Conservation (phyloP, 2,113 vertebrate genomes). For the Tetrao urogallus region DNA sequence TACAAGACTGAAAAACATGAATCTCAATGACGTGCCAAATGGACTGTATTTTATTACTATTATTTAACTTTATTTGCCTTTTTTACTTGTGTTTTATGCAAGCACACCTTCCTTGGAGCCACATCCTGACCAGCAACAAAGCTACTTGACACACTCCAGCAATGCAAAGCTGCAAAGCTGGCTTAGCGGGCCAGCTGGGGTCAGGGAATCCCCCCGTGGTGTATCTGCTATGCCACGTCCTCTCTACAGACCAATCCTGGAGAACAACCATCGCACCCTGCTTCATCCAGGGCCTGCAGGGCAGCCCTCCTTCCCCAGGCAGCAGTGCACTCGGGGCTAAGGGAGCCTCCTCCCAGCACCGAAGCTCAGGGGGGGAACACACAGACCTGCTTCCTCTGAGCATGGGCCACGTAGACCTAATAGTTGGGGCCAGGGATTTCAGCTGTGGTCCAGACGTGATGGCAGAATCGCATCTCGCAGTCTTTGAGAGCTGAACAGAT, state of each 20-base stretch:
- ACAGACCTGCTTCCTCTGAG: background rate
- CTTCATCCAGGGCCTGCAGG: background rate
- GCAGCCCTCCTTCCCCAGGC: background rate
- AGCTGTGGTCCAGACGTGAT: background rate
- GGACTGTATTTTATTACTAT: background rate
- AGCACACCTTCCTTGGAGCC: background rate
- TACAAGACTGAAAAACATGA: background rate
- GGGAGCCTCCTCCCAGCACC: background rate
- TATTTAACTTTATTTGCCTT: background rate
- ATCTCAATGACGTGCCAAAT: rapidly evolving
- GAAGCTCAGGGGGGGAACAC: background rate
- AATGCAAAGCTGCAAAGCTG: conserved; percentile 27
- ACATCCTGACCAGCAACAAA: background rate
- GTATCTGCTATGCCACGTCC: background rate
- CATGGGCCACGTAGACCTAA: rapidly evolving
- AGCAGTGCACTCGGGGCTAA: background rate
- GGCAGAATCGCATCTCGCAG: background rate
- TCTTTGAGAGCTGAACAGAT: background rate
- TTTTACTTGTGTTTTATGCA: background rate
- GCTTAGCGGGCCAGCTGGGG: conserved; percentile 5
- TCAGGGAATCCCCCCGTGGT: conserved; percentile 25
- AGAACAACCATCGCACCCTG: background rate
- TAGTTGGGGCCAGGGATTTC: background rate
- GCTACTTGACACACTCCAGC: background rate
- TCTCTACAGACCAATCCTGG: background rate